Evolutionary conservation across 2,113 vertebrate genomes (phyloP), one percentile per base, ranked within the genome.

Genomic region (Romanogobio albipinnatus): DNA sequence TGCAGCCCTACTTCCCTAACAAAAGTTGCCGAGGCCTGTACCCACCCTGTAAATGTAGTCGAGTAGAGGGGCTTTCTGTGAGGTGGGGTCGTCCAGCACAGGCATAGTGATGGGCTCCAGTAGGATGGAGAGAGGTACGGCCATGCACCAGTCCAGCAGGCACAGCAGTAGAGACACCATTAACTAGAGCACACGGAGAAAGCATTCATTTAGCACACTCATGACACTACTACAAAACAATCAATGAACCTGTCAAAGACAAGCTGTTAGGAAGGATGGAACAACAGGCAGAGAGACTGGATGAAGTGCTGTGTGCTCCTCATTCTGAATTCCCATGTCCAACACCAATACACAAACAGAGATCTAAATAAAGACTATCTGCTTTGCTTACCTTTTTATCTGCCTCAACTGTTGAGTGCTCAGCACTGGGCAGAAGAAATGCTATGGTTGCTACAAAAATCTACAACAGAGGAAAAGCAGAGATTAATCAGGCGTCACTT

Each of bases 101-200:
- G 91, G 94, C 22, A 95, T 95, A 89, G 95, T 95, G 87, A 96
- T 94, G 0, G 98, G 96, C 87, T 98, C 96, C 90, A 99, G 93
- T n/a, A 99, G 93, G 86, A 95, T 91, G 75, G 91, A 96, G 90
- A 98, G 79, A 0, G 98, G 98, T 76, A 99, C 91, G 0, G 96
- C 95, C 97, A 99, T 99, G 91, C 98, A 99, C 98, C 98, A 99
- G 89, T 99, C 98, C 96, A 99, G 91, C 86, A 99, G 90, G 88
- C 98, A 99, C 62, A 99, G 96, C 36, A 99, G 94, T 89, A 99
- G 90, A 0, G 98, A 99, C 83, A 99, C 97, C 89, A 99, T 96
- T 87, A 99, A 95, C 98, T 99, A 89, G n/a, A 59, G 78, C 14
- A 76, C 79, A 83, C 14, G 75, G 49, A 58, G 64, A 17, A 17